These are phyloP conservation scores for Dromiciops gliroides DNA, from an alignment of 2,113 vertebrate genomes.

Conservation along the genomic window DNA sequence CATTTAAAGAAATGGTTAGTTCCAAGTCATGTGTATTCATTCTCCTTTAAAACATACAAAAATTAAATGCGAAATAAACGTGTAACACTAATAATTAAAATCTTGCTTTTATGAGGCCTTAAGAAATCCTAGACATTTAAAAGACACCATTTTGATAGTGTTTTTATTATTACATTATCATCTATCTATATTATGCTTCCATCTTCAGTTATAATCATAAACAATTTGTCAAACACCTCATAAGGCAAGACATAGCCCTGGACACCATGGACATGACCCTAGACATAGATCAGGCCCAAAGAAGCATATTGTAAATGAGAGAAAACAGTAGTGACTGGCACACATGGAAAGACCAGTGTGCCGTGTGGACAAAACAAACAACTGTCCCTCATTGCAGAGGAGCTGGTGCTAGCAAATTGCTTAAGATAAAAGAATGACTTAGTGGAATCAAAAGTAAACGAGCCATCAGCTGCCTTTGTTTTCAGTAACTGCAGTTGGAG, in stretches of 20 bases:
- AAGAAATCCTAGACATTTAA: background rate
- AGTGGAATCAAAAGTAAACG: slow-evolving; percentile 70
- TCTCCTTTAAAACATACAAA: background rate
- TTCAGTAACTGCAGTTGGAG: slow-evolving; percentile 66
- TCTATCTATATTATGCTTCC: background rate
- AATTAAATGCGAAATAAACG: background rate
- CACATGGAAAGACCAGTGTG: slow-evolving; percentile 3
- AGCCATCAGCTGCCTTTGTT: slow-evolving; percentile 74
- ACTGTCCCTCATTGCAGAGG: background rate
- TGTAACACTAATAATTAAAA: background rate
- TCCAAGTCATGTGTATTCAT: background rate
- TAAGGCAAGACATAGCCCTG: background rate
- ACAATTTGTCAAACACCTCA: background rate
- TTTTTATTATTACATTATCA: background rate
- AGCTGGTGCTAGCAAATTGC: background rate
- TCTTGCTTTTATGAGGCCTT: background rate
- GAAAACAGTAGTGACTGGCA: background rate
- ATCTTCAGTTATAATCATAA: background rate
- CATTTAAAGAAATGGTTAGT: background rate
- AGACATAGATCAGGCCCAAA: slow-evolving; percentile 19
- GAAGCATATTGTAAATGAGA: slow-evolving; percentile 11
- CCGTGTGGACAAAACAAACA: slow-evolving; percentile 25
- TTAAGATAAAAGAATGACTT: slow-evolving; percentile 39
- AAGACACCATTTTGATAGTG: background rate
- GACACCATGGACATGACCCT: slow-evolving; percentile 21